Conservation (phyloP, 2,113 vertebrate genomes). For the Hydropotes inermis region DNA sequence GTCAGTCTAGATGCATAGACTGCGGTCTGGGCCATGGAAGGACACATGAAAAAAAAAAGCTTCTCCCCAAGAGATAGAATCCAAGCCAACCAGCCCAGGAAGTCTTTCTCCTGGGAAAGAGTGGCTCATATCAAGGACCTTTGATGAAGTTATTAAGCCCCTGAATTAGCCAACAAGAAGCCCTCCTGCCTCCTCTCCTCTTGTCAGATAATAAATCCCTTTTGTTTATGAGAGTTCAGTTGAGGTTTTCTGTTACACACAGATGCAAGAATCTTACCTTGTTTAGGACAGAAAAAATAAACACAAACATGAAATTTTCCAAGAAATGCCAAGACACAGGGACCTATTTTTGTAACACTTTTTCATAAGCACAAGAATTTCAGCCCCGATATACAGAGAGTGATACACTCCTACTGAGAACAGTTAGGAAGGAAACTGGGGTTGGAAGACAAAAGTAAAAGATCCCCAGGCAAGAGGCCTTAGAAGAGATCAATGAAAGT, state of each 20-base stretch:
- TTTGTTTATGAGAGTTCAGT: neutral
- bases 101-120: neutral
- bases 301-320: neutral
- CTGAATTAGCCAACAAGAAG: neutral
- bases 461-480: neutral
- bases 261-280: neutral
- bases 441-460: neutral
- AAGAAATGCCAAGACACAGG: neutral
- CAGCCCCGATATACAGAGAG: too few relatives aligned
- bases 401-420: neutral
- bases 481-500: neutral
- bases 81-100: neutral
- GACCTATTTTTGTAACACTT: neutral
- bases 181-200: neutral
- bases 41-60: accelerated
- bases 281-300: neutral
- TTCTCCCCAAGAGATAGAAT: neutral
- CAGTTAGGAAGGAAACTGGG: neutral
- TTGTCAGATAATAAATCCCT: neutral
- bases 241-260: neutral
- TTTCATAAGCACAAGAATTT: neutral
- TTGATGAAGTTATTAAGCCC: neutral
- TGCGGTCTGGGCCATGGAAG: neutral
- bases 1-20: neutral
- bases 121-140: neutral